Base-by-base conservation (phyloP, 2,797 vertebrate genomes). In the Rhadinocentrus ornatus region DNA sequence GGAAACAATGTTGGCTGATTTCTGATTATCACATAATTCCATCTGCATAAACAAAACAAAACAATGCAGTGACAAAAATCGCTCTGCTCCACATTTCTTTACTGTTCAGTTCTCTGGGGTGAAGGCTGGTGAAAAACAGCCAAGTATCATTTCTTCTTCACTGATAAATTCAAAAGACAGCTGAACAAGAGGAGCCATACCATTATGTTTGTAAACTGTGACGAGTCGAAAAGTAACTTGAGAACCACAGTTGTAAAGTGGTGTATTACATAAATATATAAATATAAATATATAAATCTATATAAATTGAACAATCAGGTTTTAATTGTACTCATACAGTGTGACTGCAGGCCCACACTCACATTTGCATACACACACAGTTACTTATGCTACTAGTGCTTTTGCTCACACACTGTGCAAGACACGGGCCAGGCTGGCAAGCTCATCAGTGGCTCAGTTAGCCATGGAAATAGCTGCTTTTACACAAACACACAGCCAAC, bases 401-500 rank as follows among this genome's bases (percentile, higher is more conserved):
- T 60, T n/a, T 44, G 41, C 35, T 48, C 55, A 64, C 37, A 72
- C 58, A 71, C 66, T 69, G 34, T 62, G 57, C 26, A 69, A 57
- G 66, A 81, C 74, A 57, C 55, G 50, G 69, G 78, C 68, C 61
- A 58, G 62, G 66, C 75, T 83, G 79, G 86, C 82, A 70, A 82
- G 63, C 79, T 83, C 84, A 86, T 89, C 83, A 88, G 70, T 76
- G 73, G 81, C 71, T 85, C 71, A 79, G 86, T 85, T 91, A 85
- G 77, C 80, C 84, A 86, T 88, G 86, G 87, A 92, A 93, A 91
- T 80, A 88, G 66, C 78, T 78, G 63, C 44, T 61, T 66, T 63
- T 39, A 61, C 61, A 66, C 59, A 71, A 62, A 66, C 67, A 86
- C 69, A 75, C 5, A 64, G 81, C 72, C 75, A 87, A 85, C 71